phyloP scores from a whole-genome alignment of 2,888 invertebrate genomes.

The Dicycla oo region DNA sequence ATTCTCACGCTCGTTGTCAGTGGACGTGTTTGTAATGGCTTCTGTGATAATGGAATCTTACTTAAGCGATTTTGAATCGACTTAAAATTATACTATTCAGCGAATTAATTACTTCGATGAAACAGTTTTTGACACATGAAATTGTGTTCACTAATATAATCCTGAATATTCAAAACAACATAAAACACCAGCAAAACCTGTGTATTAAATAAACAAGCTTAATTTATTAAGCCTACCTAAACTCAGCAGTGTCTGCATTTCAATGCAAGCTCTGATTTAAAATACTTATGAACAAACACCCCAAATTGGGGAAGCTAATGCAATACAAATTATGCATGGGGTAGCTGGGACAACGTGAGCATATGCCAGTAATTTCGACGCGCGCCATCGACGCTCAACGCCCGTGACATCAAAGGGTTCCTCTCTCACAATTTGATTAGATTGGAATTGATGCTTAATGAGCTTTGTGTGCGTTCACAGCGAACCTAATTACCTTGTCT shows the following conservation, averaged over 20 bases:
- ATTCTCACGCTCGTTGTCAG: not conserved
- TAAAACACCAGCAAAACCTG: slow-evolving; percentile 8
- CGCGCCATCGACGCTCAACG: slow-evolving; percentile 49
- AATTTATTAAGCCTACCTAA: slow-evolving; percentile 31
- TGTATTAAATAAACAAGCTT: slow-evolving; percentile 42
- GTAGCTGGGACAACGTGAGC: slow-evolving; percentile 48
- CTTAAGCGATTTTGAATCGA: not conserved
- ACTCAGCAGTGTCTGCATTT: slow-evolving; percentile 44
- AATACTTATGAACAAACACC: slow-evolving; percentile 55
- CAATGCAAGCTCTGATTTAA: slow-evolving; percentile 46
- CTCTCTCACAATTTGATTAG: slow-evolving; percentile 76
- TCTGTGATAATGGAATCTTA: not conserved
- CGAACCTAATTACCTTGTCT: slow-evolving; percentile 63
- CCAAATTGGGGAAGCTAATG: slow-evolving; percentile 54
- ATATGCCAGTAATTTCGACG: slow-evolving; percentile 55
- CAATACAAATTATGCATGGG: slow-evolving; percentile 59
- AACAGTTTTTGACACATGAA: slow-evolving; percentile 13
- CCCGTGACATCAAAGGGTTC: slow-evolving; percentile 72
- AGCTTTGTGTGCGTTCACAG: slow-evolving; percentile 65
- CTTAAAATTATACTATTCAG: not conserved
- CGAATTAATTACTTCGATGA: not conserved
- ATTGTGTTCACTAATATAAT: slow-evolving; percentile 1
- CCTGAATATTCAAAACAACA: slow-evolving; percentile 23
- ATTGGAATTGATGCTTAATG: slow-evolving; percentile 74
- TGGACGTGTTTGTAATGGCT: too few species aligned